phyloP scores from a whole-genome alignment of 1,140 invertebrate species.

The Drosophila serrata region DNA sequence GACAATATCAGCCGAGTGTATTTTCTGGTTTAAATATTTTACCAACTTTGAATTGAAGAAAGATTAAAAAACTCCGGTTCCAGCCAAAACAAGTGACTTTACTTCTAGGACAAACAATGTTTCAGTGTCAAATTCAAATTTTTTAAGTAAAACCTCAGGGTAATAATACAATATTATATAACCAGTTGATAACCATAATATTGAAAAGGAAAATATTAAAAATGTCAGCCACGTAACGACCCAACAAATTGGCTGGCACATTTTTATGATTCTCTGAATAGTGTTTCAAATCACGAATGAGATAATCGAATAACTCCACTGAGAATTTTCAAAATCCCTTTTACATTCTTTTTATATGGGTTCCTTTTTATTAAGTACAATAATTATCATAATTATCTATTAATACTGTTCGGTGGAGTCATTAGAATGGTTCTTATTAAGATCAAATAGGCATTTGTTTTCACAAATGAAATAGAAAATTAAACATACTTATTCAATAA shows the following conservation, averaged over 20 bases:
- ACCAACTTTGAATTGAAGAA: slow-evolving; percentile 20
- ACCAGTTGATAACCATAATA: fast-evolving
- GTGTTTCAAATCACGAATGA: background rate
- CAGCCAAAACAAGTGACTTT: background rate
- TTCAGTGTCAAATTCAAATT: background rate
- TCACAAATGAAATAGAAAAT: too few relatives aligned
- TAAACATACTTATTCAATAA: too few relatives aligned
- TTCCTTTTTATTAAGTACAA: background rate
- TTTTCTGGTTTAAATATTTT: background rate
- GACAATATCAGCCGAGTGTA: background rate
- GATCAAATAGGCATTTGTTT: too few relatives aligned
- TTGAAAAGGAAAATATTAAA: fast-evolving
- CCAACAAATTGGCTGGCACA: background rate
- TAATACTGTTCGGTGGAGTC: background rate
- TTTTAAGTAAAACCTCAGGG: background rate
- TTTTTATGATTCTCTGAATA: background rate
- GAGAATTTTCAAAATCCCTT: background rate
- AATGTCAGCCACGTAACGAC: background rate
- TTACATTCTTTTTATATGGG: too few relatives aligned
- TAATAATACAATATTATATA: background rate
- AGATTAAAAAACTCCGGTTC: slow-evolving; percentile 2
- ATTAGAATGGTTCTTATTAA: background rate
- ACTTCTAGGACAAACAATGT: fast-evolving
- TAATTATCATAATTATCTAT: background rate
- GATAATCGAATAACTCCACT: background rate